Evolutionary conservation across 1,140 invertebrate species (phyloP).

Genomic region (Triops longicaudatus): DNA sequence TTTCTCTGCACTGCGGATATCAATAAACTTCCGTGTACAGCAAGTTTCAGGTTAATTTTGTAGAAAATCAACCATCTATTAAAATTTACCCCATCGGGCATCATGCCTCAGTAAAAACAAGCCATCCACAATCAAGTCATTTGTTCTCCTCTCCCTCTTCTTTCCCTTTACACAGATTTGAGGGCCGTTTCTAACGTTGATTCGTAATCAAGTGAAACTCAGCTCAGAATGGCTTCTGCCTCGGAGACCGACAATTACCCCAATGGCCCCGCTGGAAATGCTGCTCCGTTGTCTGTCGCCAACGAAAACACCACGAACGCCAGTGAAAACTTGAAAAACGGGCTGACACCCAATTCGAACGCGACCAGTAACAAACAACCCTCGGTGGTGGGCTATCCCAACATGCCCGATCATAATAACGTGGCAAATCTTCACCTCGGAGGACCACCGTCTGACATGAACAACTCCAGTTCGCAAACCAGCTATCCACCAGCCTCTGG

Average conservation of each 20-base stretch:
- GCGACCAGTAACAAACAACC: not conserved
- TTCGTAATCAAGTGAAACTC: not conserved
- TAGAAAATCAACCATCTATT: not conserved
- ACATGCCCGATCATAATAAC: not conserved
- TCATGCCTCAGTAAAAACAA: not conserved
- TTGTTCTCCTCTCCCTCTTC: not conserved
- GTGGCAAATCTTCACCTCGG: not conserved
- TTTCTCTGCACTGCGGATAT: not conserved
- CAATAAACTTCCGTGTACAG: not conserved
- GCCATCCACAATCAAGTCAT: not conserved
- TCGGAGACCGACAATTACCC: constrained; percentile 10
- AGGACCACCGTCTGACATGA: not conserved
- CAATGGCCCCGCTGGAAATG: not conserved
- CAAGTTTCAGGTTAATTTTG: not conserved
- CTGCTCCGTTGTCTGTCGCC: not conserved
- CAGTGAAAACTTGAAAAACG: constrained; percentile 5
- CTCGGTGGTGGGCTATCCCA: constrained; percentile 9
- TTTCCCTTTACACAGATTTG: not conserved
- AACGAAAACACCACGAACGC: not conserved
- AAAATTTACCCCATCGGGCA: not conserved
- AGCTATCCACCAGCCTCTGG: not conserved
- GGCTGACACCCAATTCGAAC: not conserved
- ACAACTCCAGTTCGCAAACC: not conserved
- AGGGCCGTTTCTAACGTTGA: not conserved
- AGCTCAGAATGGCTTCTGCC: constrained; percentile 4